Evolutionary conservation across 2,797 vertebrate genomes (phyloP), one percentile per base, ranked within the genome.

Genomic region (Euthynnus affinis): DNA sequence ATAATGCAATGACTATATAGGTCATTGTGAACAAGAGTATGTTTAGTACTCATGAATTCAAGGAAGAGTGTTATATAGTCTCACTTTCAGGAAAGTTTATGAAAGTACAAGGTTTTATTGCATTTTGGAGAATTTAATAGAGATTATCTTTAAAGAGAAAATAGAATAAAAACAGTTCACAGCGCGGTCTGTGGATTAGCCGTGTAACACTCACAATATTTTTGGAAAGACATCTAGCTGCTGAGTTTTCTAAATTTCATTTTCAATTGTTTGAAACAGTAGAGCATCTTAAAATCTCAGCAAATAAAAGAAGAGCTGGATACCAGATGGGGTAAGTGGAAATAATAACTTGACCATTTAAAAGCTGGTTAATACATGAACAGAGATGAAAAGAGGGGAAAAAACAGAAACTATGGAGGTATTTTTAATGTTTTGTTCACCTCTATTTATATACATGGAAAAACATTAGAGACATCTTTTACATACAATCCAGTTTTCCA

Each of bases 121-220:
- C 12, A 9, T 37, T 2, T 37, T 56, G 46, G 72, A 52, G 40
- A 40, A 18, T 80, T 71, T 48, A 67, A 48, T 25, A 13, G 22
- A 25, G 48, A 29, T 32, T 8, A 4, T 59, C 13, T 71, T 79
- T 48, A 14, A 57, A 34, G 58, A 53, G 62, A 49, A 68, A 75
- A 58, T 22, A 62, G 1, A 72, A 83, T 79, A 29, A 75, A 81
- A 74, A 73, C 57, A 48, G 65, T 84, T 85, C 78, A 82, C 44
- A 67, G 53, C 0, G 8, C 2, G 37, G 9, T 12, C 37, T 40
- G 37, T 12, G 37, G 37, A 40, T 40, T 40, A 40, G 37, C 37
- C 37, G 4, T 34, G 32, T 34, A 34, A 37, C 34, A 7, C 7
- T 7, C 10, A 42, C 40, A 42, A 13, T 42, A 13, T 13, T 42